phyloP scores from a whole-genome alignment of 2,888 invertebrate species.

The Drosophila melanosoma region DNA sequence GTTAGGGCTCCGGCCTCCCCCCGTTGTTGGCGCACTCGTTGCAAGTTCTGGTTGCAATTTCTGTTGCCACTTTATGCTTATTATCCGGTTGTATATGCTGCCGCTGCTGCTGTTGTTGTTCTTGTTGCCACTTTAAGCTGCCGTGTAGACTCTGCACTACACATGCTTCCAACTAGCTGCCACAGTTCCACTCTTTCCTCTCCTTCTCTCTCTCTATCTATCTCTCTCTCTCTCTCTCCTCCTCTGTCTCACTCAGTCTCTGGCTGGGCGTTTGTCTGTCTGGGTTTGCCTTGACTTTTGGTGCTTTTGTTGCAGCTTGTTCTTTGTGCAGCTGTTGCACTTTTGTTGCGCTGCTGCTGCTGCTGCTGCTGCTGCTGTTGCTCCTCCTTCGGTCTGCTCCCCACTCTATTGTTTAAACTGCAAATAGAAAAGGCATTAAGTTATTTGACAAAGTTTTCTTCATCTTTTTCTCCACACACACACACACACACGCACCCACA shows the following conservation, averaged over 20 bases:
- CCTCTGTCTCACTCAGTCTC: not conserved
- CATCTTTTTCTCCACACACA: not conserved
- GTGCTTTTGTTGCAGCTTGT: conserved; percentile 53
- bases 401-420: conserved; percentile 70
- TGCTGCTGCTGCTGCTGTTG: not conserved
- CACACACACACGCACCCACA: not conserved
- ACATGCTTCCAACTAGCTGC: conserved; percentile 61
- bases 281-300: conserved; percentile 58
- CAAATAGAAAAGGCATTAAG: conserved; percentile 77
- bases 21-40: conserved; percentile 23
- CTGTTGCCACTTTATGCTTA: conserved; percentile 46
- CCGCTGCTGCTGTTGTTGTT: conserved; percentile 34
- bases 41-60: conserved; percentile 14
- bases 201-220: not conserved
- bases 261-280: conserved; percentile 31
- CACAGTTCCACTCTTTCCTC: conserved; percentile 8
- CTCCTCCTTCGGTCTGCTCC: conserved; percentile 26
- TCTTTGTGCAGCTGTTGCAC: conserved; percentile 74
- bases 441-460: conserved; percentile 70
- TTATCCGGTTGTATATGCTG: conserved; percentile 65
- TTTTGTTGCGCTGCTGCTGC: conserved; percentile 57
- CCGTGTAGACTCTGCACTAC: conserved; percentile 68
- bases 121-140: conserved; percentile 69
- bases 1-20: conserved; percentile 20
- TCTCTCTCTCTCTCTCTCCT: conserved; percentile 2